These are phyloP conservation scores for Drosophila trichaetosa DNA, from an alignment of 2,888 invertebrate species.

Conservation along the genomic window DNA sequence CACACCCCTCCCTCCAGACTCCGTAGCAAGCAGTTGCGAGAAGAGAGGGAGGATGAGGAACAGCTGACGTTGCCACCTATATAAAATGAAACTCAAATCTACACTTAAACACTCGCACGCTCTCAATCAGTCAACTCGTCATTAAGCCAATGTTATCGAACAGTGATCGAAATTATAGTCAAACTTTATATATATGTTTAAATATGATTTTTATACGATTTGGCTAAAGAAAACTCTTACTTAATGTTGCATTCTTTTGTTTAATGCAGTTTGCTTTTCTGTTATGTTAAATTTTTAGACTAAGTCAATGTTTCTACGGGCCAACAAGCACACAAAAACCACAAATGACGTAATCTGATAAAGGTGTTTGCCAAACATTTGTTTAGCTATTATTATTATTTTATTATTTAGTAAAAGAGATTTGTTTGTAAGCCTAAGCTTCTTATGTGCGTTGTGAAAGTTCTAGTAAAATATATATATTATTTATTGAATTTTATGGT, in stretches of 20 bases:
- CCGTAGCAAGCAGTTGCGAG: constrained; percentile 17
- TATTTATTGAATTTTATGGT: constrained; percentile 66
- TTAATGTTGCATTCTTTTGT: constrained; percentile 22
- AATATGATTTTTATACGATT: constrained; percentile 12
- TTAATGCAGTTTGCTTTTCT: constrained; percentile 17
- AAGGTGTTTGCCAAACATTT: constrained; percentile 28
- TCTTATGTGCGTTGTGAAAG: constrained; percentile 54
- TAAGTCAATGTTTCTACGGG: constrained; percentile 33
- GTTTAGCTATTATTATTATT: constrained; percentile 52
- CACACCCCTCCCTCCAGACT: constrained; percentile 2
- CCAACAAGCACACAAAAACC: constrained; percentile 30
- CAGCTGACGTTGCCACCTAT: constrained; percentile 27
- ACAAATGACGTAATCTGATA: constrained; percentile 31
- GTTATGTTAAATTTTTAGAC: constrained; percentile 47
- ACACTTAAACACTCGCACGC: constrained; percentile 44
- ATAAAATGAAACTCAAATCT: constrained; percentile 65
- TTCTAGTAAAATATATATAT: constrained; percentile 62
- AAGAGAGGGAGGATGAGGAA: neutral
- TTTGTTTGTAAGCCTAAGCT: constrained; percentile 43
- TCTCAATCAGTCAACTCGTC: constrained; percentile 37
- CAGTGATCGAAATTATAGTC: constrained; percentile 66
- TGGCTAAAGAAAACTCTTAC: constrained; percentile 6
- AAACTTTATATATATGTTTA: constrained; percentile 23
- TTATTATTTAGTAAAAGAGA: constrained; percentile 55
- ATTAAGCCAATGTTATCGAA: constrained; percentile 36